Percentiles rank a stretch among this genome's conserved stretches.
Conservation (phyloP, 2,113 vertebrate species). For the Platysteira castanea region DNA sequence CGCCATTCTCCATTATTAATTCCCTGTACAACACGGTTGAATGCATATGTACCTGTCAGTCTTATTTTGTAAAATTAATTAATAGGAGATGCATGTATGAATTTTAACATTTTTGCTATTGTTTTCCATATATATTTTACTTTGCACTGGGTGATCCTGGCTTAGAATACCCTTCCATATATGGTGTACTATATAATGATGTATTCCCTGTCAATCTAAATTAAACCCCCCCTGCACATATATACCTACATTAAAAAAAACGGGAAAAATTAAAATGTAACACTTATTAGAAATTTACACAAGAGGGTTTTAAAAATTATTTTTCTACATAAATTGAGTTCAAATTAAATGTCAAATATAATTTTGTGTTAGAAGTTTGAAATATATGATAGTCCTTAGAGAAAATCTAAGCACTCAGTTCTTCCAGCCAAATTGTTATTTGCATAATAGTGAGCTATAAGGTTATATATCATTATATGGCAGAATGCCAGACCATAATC, state of each 20-base stretch:
- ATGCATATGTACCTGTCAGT: constrained; percentile 62
- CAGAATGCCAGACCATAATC: constrained; percentile 65
- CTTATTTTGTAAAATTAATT: constrained; percentile 66
- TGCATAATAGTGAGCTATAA: constrained; percentile 70
- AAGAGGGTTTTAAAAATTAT: constrained; percentile 39
- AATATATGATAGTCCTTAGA: constrained; percentile 66
- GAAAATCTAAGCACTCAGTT: constrained; percentile 55
- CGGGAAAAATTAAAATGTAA: background rate
- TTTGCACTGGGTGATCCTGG: background rate
- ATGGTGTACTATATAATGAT: background rate
- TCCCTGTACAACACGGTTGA: constrained; percentile 54
- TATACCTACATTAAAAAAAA: background rate
- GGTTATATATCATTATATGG: constrained; percentile 66
- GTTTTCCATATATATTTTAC: background rate
- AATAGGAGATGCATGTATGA: constrained; percentile 11
- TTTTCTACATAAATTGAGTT: constrained; percentile 59
- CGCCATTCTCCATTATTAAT: constrained; percentile 45
- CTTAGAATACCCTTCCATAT: background rate
- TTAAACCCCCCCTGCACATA: background rate
- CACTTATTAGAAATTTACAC: background rate
- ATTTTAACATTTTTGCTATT: constrained; percentile 51
- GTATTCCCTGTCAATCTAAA: background rate
- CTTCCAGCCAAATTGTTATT: constrained; percentile 69
- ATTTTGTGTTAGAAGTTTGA: constrained; percentile 65
- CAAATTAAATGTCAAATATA: constrained; percentile 72